Evolutionary conservation across 2,113 vertebrate genomes (phyloP).

Genomic region (Salvelinus namaycush): DNA sequence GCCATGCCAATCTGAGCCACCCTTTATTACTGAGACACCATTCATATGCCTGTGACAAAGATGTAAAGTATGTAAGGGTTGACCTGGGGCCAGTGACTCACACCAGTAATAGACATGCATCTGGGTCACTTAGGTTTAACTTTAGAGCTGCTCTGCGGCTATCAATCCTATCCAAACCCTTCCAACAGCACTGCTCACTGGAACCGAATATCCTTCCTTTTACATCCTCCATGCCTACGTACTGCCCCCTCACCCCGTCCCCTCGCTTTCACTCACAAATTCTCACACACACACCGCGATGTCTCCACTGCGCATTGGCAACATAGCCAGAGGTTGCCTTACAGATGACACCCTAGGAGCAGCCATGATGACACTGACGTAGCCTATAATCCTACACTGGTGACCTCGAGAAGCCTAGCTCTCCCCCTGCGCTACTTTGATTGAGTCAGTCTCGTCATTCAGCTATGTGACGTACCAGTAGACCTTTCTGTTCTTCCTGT

Average conservation of each 20-base stretch:
- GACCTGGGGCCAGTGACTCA: slow-evolving; percentile 9
- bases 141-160: slow-evolving; percentile 41
- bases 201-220: not conserved
- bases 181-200: slow-evolving; percentile 4
- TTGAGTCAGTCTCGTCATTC: not conserved
- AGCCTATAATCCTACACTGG: slow-evolving; percentile 34
- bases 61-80: not conserved
- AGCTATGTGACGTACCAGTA: slow-evolving; percentile 56
- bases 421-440: not conserved
- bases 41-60: not conserved
- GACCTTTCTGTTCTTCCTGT: slow-evolving; percentile 44
- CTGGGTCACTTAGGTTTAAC: slow-evolving; percentile 48
- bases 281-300: not conserved
- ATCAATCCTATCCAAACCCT: slow-evolving; percentile 61
- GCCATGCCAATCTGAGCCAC: not conserved
- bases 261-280: not conserved
- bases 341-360: not conserved
- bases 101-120: slow-evolving; percentile 26
- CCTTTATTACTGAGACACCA: not conserved
- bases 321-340: slow-evolving; percentile 5
- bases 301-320: not conserved
- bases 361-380: slow-evolving; percentile 16
- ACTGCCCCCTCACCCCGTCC: not conserved
- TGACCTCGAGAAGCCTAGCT: slow-evolving; percentile 6
- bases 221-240: not conserved